Conservation (phyloP, 2,113 vertebrate genomes). For the Pelobates fuscus region DNA sequence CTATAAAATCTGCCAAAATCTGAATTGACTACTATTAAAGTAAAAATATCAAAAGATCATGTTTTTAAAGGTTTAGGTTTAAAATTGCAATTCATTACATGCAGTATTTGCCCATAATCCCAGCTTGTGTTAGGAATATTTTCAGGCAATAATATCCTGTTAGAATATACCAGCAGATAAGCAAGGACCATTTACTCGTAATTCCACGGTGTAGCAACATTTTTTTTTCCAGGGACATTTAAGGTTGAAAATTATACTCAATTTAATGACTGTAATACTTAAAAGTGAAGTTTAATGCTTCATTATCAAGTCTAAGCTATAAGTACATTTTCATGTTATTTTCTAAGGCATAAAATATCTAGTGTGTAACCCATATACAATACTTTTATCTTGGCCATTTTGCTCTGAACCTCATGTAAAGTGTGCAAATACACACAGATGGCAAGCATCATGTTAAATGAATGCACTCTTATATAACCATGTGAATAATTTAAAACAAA, state of each 20-base stretch:
- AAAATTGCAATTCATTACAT: too few species aligned
- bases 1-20: too few species aligned
- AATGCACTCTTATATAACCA: conserved; percentile 14
- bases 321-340: conserved; percentile 35
- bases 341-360: not conserved
- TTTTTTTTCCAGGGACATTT: not conserved
- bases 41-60: too few species aligned
- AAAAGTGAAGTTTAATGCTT: not conserved
- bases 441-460: conserved; percentile 43
- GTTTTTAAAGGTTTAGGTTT: too few species aligned
- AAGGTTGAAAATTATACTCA: not conserved
- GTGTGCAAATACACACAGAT: conserved; percentile 32
- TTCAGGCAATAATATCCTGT: too few species aligned
- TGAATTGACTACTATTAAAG: too few species aligned
- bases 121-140: too few species aligned
- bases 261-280: not conserved
- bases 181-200: not conserved
- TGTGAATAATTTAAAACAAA: conserved; percentile 46
- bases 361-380: conserved; percentile 26
- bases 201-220: not conserved
- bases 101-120: too few species aligned
- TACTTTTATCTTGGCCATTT: conserved; percentile 40
- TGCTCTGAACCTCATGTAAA: conserved; percentile 23
- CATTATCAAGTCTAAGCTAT: not conserved
- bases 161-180: too few species aligned